A percentile compares a stretch with the other conserved stretches of the same genome.
phyloP scores from a whole-genome alignment of 2,113 vertebrate species.

The Uria aalge region DNA sequence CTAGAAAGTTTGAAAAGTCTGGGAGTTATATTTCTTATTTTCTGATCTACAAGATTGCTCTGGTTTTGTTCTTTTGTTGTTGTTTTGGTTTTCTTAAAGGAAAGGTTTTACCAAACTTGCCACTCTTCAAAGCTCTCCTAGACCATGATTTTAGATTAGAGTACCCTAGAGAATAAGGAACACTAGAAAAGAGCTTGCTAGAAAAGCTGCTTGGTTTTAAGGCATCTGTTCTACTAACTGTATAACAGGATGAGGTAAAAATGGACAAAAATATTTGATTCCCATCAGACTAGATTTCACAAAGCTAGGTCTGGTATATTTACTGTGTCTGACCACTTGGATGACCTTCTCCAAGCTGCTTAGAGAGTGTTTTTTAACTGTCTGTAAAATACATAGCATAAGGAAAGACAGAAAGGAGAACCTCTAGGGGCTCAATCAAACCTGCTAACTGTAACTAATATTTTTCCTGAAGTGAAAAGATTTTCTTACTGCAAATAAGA shows the following conservation, averaged over 20 bases:
- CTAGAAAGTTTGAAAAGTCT: not conserved
- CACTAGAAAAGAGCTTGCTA: not conserved
- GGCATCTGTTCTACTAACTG: constrained; percentile 35
- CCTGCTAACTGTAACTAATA: not conserved
- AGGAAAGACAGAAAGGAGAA: not conserved
- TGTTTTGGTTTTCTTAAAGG: not conserved
- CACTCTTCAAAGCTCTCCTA: not conserved
- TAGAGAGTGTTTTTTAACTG: not conserved
- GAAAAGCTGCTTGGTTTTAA: not conserved
- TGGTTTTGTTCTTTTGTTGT: not conserved
- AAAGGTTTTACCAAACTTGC: not conserved
- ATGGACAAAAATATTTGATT: not conserved
- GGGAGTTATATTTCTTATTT: not conserved
- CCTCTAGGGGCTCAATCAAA: not conserved
- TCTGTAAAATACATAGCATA: not conserved
- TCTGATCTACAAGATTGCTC: not conserved
- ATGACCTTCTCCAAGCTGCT: not conserved
- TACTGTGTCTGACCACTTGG: constrained; percentile 11
- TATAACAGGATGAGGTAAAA: constrained; percentile 16
- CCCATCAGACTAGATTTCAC: not conserved
- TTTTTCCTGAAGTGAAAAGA: not conserved
- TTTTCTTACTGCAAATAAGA: not conserved
- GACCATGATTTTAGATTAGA: not conserved
- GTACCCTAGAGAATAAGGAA: not conserved
- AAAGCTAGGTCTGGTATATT: constrained; percentile 14